Conservation (phyloP, 53 echinoderm and acorn worm species). For the Arbacia lixula region DNA sequence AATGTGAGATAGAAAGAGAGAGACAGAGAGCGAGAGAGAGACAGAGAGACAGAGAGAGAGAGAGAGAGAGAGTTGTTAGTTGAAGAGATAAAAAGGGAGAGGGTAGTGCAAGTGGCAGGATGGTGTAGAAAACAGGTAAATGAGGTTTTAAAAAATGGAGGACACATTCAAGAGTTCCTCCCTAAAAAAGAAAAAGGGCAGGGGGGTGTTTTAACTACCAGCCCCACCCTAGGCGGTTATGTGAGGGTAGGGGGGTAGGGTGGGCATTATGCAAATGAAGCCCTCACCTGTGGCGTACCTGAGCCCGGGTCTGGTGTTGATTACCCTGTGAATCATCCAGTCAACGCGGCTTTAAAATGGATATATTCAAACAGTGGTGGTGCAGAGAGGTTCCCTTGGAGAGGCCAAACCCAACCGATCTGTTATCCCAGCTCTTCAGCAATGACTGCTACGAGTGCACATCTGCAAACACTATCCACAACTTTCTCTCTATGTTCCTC, state of each 20-base stretch:
- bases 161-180: no score
- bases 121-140: no score
- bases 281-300: conserved; percentile 43
- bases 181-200: neutral
- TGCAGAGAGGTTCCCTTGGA: conserved; percentile 6
- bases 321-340: conserved; percentile 41
- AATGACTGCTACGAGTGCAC: conserved; percentile 20
- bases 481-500: no score
- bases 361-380: conserved; percentile 42
- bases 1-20: neutral
- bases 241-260: neutral
- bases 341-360: conserved; percentile 40
- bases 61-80: no score
- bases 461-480: no score
- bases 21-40: neutral
- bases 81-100: no score
- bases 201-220: neutral
- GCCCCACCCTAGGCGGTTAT: neutral
- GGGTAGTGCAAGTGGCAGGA: no score
- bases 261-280: conserved; percentile 26
- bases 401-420: neutral
- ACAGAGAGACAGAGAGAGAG: neutral
- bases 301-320: conserved; percentile 2
- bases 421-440: conserved; percentile 23
- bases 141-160: no score